Evolutionary conservation across 2,113 vertebrate species (phyloP).

Genomic region (Neogobius melanostomus): DNA sequence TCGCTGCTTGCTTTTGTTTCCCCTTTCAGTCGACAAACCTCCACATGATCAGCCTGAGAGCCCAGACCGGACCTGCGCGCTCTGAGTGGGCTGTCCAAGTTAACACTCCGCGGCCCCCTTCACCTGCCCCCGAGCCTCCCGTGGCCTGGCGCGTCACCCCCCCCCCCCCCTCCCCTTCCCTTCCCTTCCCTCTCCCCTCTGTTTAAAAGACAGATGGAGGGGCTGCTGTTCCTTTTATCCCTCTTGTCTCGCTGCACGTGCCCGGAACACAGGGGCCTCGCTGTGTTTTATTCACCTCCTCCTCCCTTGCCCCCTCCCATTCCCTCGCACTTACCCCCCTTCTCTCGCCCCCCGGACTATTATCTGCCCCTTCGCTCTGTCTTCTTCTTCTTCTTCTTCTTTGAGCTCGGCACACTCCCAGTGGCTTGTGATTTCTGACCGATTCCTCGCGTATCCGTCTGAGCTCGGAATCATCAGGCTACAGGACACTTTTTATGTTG

Average conservation of each 20-base stretch:
- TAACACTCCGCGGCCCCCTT: slow-evolving; percentile 6
- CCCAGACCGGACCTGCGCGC: slow-evolving; percentile 9
- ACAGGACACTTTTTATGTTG: not conserved
- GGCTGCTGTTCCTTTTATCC: slow-evolving; percentile 58
- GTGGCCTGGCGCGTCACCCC: slow-evolving; percentile 1
- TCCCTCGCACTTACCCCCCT: slow-evolving; percentile 31
- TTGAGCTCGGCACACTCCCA: not conserved
- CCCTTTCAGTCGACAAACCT: not conserved
- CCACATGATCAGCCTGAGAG: not conserved
- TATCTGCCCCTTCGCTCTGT: slow-evolving; percentile 23
- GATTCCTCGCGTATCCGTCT: not conserved
- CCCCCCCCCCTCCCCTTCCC: slow-evolving; percentile 6
- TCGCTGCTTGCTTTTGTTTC: not conserved
- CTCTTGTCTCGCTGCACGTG: slow-evolving; percentile 69
- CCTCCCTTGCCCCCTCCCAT: slow-evolving; percentile 43
- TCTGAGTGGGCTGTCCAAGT: slow-evolving; percentile 25
- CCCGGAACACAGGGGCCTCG: slow-evolving; percentile 72
- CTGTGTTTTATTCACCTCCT: slow-evolving; percentile 75
- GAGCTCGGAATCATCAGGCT: not conserved
- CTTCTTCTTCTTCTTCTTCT: not conserved
- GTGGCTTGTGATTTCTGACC: not conserved
- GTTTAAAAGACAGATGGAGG: slow-evolving; percentile 70
- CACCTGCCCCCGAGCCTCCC: not conserved
- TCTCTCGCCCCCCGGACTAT: slow-evolving; percentile 15
- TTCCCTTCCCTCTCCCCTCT: slow-evolving; percentile 20